phyloP scores from a whole-genome alignment of 2,888 invertebrate genomes.

The Melanophora roralis region DNA sequence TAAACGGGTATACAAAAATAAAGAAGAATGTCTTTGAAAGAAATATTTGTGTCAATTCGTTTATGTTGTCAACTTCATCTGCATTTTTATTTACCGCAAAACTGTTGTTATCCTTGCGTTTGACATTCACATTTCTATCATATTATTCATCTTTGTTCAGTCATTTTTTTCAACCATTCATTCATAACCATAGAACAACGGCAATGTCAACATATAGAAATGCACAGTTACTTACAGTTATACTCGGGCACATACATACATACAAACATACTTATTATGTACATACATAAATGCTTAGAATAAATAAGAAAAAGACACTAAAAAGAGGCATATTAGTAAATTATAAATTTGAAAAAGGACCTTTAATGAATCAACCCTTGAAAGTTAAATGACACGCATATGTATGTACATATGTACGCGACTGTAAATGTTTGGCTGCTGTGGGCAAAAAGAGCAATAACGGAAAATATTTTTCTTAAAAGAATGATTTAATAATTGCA shows the following conservation, averaged over 20 bases:
- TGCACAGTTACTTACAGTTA: conserved; percentile 21
- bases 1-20: not conserved
- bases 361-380: conserved; percentile 46
- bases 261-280: not conserved
- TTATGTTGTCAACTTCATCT: conserved; percentile 56
- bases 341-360: conserved; percentile 44
- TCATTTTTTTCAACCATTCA: conserved; percentile 23
- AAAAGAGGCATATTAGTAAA: conserved; percentile 55
- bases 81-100: conserved; percentile 62
- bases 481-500: too few relatives aligned
- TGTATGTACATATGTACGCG: not conserved
- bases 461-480: not conserved
- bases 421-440: not conserved
- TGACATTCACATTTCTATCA: conserved; percentile 60
- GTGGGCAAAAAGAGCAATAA: conserved; percentile 15
- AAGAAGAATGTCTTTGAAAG: conserved; percentile 17
- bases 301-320: conserved; percentile 23
- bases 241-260: not conserved
- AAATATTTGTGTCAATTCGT: conserved; percentile 60
- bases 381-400: not conserved
- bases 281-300: not conserved
- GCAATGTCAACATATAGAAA: not conserved
- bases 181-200: conserved; percentile 39
- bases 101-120: conserved; percentile 61
- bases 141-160: conserved; percentile 22